These are phyloP conservation scores for Cranoglanis bouderius DNA, from an alignment of 2,113 vertebrate genomes.

Conservation along the genomic window DNA sequence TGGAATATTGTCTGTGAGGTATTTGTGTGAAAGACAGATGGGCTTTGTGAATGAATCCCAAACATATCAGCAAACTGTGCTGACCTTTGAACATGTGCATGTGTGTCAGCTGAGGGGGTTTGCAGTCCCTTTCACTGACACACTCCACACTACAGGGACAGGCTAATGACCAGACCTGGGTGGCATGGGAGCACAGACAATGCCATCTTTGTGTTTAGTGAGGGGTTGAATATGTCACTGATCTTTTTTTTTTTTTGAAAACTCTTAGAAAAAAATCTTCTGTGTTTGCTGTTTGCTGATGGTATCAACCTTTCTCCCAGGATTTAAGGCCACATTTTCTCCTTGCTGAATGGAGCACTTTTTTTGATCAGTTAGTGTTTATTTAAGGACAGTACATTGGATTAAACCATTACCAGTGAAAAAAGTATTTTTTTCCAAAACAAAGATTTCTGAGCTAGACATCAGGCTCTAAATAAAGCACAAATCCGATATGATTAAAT, in stretches of 20 bases:
- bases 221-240: neutral
- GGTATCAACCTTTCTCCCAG: neutral
- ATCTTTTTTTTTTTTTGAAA: neutral
- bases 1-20: conserved; percentile 12
- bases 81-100: conserved; percentile 48
- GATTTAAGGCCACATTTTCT: neutral
- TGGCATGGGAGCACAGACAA: conserved; percentile 40
- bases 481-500: conserved; percentile 31
- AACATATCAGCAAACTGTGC: conserved; percentile 39
- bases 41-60: conserved; percentile 42
- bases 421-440: conserved; percentile 12
- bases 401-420: neutral
- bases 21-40: conserved; percentile 44
- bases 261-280: conserved; percentile 7
- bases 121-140: conserved; percentile 22
- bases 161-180: conserved; percentile 22
- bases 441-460: conserved; percentile 16
- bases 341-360: conserved; percentile 32
- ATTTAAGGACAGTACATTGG: neutral
- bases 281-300: neutral
- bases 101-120: conserved; percentile 37
- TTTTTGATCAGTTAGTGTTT: conserved; percentile 39
- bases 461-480: conserved; percentile 20
- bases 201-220: neutral
- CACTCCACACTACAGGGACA: conserved; percentile 35